A percentile compares a stretch with the other conserved stretches of the same genome.
Conservation (phyloP, 2,888 invertebrate genomes). For the Xylocampa areola region DNA sequence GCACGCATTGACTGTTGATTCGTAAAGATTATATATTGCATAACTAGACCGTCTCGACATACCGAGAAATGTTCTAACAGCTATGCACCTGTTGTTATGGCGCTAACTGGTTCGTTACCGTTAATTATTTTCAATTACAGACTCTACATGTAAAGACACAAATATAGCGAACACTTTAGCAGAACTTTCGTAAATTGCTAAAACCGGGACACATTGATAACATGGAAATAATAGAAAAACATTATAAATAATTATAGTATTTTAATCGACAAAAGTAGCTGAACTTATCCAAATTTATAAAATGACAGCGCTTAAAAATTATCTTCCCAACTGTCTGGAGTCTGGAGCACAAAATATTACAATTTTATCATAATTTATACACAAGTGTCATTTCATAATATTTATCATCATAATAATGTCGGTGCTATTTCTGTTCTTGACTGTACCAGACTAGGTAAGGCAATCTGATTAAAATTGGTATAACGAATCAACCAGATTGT, state of each 20-base stretch:
- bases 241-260: too few species aligned
- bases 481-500: conserved; percentile 42
- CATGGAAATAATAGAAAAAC: too few species aligned
- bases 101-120: conserved; percentile 76
- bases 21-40: conserved; percentile 82
- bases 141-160: conserved; percentile 28
- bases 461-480: conserved; percentile 14
- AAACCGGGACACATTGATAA: too few species aligned
- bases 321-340: too few species aligned
- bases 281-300: too few species aligned
- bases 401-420: too few species aligned
- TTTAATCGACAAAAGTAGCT: too few species aligned
- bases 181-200: conserved; percentile 6
- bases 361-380: too few species aligned
- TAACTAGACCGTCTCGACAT: conserved; percentile 78
- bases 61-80: conserved; percentile 80
- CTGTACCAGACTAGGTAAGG: conserved; percentile 3
- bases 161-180: conserved; percentile 19
- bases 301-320: too few species aligned
- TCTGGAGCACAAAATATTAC: too few species aligned
- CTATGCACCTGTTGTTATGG: conserved; percentile 77
- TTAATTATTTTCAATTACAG: conserved; percentile 59
- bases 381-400: too few species aligned
- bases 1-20: conserved; percentile 79
- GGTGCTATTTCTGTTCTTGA: too few species aligned